phyloP scores from a whole-genome alignment of 2,888 invertebrate species.

The Orthonychiurus folsomi region DNA sequence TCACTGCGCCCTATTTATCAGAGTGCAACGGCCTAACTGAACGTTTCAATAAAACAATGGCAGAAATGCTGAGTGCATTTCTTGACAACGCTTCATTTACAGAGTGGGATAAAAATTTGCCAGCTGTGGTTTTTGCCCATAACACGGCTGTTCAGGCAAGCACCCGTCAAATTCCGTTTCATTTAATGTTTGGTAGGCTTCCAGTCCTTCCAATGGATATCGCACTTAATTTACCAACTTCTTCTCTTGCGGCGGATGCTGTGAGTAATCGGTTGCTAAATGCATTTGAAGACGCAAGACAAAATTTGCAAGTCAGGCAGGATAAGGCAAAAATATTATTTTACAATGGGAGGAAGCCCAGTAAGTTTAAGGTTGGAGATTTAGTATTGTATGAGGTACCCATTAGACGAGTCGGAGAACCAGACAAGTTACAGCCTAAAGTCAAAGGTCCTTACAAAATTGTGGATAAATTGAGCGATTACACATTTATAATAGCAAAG shows the following conservation, averaged over 20 bases:
- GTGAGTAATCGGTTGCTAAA: neutral
- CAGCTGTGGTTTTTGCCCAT: constrained; percentile 25
- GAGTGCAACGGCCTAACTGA: constrained; percentile 34
- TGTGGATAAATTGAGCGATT: constrained; percentile 1
- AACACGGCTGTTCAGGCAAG: constrained; percentile 26
- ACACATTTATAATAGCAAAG: too few relatives aligned
- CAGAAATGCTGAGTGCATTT: constrained; percentile 29
- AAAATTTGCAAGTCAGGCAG: constrained; percentile 4
- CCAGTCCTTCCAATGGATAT: constrained; percentile 26
- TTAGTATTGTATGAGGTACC: constrained; percentile 14
- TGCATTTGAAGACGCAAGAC: constrained; percentile 7
- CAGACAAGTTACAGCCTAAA: constrained; percentile 20
- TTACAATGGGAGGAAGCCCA: constrained; percentile 5
- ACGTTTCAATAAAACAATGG: constrained; percentile 32
- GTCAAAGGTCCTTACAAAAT: constrained; percentile 15
- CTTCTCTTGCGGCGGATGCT: constrained; percentile 9
- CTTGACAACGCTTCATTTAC: constrained; percentile 20
- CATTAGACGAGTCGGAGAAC: constrained; percentile 15
- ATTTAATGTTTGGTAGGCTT: constrained; percentile 28
- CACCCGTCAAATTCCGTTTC: constrained; percentile 28
- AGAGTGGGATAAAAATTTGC: constrained; percentile 32
- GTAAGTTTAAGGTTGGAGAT: constrained; percentile 15
- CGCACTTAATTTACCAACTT: constrained; percentile 12
- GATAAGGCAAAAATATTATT: constrained; percentile 4
- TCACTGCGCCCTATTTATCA: constrained; percentile 30